Percentiles rank a stretch among this genome's conserved stretches.
Evolutionary conservation across 1,140 invertebrate species (phyloP).

Genomic region (Pollicipes pollicipes): DNA sequence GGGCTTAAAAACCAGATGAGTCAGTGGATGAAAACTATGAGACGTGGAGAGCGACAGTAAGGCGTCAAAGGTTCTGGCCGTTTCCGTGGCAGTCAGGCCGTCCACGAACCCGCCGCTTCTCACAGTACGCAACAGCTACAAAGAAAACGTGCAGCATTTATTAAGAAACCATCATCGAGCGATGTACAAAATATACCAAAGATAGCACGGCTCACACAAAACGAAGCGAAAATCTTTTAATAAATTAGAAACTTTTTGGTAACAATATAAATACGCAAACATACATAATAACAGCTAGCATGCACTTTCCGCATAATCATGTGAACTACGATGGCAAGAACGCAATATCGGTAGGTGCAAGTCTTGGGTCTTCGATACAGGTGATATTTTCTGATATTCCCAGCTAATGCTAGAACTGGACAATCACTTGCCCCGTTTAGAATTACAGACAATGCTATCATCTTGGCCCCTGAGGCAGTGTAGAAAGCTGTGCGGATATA

Average conservation of each 20-base stretch:
- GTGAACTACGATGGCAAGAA: background rate
- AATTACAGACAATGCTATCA: background rate
- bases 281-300: background rate
- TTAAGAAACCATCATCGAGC: background rate
- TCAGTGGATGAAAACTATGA: too few species aligned
- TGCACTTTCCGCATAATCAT: background rate
- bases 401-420: too few species aligned
- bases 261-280: constrained; percentile 1
- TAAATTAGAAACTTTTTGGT: background rate
- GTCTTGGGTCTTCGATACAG: background rate
- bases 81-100: too few species aligned
- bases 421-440: background rate
- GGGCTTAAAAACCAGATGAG: too few species aligned
- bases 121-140: too few species aligned
- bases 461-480: constrained; percentile 1
- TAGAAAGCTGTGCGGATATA: background rate
- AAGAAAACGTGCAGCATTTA: background rate
- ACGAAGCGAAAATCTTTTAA: background rate
- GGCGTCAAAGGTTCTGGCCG: too few species aligned
- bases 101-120: too few species aligned
- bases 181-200: background rate
- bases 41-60: too few species aligned
- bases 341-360: background rate
- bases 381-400: background rate
- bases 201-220: background rate